Evolutionary conservation across 2,797 vertebrate genomes (phyloP), one percentile per base, ranked within the genome.

Genomic region (Peromyscus eremicus): DNA sequence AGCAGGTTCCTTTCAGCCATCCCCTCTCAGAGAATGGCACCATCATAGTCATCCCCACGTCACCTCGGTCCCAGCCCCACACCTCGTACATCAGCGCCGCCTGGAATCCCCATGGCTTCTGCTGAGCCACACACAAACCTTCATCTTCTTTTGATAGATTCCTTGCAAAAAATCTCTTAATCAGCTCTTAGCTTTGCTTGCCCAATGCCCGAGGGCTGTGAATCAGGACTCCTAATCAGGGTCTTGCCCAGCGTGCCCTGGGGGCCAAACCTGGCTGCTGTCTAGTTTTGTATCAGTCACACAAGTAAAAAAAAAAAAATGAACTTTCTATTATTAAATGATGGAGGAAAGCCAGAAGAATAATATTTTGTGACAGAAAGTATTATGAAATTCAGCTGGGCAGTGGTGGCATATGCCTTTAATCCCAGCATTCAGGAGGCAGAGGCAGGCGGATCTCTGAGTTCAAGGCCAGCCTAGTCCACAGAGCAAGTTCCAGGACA

Each of bases 311-410:
- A 52, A 49, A 14, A 16, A 68, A 73, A 96, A 43, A 40, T 21
- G 17, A 68, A 79, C 94, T 94, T 94, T 68, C 57, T 23, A 27
- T 94, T 77, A 83, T 89, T 94, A 92, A 97, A 80, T 37, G 37
- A 71, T 96, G 9, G 2, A 17, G 49, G 52, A 91, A 92, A 81
- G 5, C n/a, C 73, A 70, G 29, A 77, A 86, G 57, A 88, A 57
- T 92, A 92, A 90, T 75, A 92, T 57, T 92, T 95, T 85, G 52
- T 94, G 81, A 92, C 55, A 93, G 10, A 37, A 76, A 80, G 79
- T 89, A 93, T 81, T 60, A 85, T 40, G 77, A 64, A 55, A 94
- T 96, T 95, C 68, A 55, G 52, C 52, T 4, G 14, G 52, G 52
- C 4, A 4, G 52, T 55, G 16, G 52, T 55, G 52, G 14, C 52